Conservation (phyloP, 1,140 invertebrate genomes). For the Heliconius eleuchia region DNA sequence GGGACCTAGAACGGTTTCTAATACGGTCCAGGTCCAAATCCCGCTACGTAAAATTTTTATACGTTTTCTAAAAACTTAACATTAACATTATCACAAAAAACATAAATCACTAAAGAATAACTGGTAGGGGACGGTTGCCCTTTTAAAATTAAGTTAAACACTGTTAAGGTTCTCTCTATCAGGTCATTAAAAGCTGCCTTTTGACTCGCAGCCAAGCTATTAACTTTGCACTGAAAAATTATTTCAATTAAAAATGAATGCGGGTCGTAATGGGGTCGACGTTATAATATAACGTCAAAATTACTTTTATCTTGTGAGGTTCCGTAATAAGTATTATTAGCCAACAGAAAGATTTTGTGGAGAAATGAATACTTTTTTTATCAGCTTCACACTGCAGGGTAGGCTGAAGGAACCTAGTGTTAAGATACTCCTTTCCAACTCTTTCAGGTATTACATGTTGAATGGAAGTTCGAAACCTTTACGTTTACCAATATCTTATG, state of each 20-base stretch:
- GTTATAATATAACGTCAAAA: background rate
- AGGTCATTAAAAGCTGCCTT: slow-evolving; percentile 25
- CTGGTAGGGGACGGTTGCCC: background rate
- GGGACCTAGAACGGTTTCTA: too few species aligned
- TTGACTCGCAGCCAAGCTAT: slow-evolving; percentile 6
- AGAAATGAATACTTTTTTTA: background rate
- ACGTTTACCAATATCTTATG: too few species aligned
- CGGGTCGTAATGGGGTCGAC: background rate
- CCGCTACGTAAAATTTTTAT: too few species aligned
- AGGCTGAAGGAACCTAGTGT: too few species aligned
- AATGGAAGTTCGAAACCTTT: too few species aligned
- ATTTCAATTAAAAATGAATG: background rate
- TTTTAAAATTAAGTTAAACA: slow-evolving; percentile 25
- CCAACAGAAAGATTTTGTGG: background rate
- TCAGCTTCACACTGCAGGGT: too few species aligned
- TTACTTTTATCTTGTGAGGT: background rate
- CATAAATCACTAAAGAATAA: background rate
- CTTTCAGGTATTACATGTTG: too few species aligned
- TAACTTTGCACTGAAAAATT: background rate
- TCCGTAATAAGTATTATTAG: background rate
- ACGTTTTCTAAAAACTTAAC: too few species aligned
- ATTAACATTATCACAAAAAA: background rate
- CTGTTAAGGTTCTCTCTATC: slow-evolving; percentile 17
- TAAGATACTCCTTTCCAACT: too few species aligned
- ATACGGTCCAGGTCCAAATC: too few species aligned